These are phyloP conservation scores for Myiothlypis coronata DNA, from an alignment of 2,797 vertebrate genomes.

Conservation along the genomic window DNA sequence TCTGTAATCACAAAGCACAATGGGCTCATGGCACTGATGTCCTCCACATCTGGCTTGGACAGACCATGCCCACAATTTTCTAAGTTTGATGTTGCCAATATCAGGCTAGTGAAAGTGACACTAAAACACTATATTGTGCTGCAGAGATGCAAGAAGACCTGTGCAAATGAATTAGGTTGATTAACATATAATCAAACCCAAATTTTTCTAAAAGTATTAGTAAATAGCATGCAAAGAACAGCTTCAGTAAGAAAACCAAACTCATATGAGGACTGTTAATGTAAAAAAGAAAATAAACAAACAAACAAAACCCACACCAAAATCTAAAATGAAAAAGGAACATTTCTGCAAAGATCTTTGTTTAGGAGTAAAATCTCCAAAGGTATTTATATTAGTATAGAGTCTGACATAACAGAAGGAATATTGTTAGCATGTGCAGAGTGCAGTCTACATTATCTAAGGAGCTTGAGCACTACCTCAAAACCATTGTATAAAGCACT, in stretches of 20 bases:
- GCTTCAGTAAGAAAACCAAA: neutral
- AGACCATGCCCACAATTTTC: neutral
- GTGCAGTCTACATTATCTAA: neutral
- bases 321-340: neutral
- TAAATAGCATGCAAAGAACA: neutral
- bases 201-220: neutral
- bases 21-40: neutral
- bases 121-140: neutral
- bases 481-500: neutral
- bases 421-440: neutral
- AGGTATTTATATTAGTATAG: neutral
- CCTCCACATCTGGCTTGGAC: neutral
- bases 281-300: neutral
- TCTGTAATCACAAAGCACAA: neutral
- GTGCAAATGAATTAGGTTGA: neutral
- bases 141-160: neutral
- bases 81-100: neutral
- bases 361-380: neutral
- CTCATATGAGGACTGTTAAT: neutral
- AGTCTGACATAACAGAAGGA: neutral
- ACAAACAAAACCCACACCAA: neutral
- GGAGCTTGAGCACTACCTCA: neutral
- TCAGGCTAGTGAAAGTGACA: neutral
- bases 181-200: neutral
- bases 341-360: neutral